Evolutionary conservation across 2,797 vertebrate species (phyloP).

Genomic region (Vultur gryphus): DNA sequence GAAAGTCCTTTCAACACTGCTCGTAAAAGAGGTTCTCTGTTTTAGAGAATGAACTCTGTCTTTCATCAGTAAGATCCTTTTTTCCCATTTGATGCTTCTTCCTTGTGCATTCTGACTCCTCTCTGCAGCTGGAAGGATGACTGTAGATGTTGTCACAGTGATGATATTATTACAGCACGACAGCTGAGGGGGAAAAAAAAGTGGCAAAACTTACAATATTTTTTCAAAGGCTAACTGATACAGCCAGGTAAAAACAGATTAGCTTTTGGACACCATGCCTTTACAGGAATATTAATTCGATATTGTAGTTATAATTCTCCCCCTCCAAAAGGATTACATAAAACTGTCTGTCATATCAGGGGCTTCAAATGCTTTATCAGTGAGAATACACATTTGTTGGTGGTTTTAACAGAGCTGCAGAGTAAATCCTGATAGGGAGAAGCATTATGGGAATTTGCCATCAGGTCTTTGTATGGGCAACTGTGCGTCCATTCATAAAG

Average conservation of each 20-base stretch:
- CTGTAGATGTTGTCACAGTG: neutral
- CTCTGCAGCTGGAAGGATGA: neutral
- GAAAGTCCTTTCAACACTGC: neutral
- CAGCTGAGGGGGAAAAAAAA: neutral
- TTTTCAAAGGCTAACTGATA: neutral
- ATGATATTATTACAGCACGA: neutral
- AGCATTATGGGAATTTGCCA: neutral
- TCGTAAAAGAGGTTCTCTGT: neutral
- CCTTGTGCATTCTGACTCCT: neutral
- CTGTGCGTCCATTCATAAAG: neutral
- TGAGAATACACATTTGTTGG: neutral
- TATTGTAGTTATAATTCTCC: neutral
- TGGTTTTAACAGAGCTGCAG: neutral
- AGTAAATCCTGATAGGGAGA: neutral
- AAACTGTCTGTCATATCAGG: neutral
- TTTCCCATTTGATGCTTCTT: neutral
- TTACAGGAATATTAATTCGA: neutral
- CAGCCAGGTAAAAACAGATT: neutral
- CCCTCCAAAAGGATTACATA: neutral
- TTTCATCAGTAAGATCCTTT: neutral
- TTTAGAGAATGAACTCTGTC: neutral
- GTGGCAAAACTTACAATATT: neutral
- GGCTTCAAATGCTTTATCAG: neutral
- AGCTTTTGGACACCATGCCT: neutral
- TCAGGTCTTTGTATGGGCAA: neutral